Percentiles rank a stretch among this genome's conserved stretches.
These are phyloP conservation scores for Hydrotaea diabolus DNA, from an alignment of 2,888 invertebrate species.

Conservation along the genomic window DNA sequence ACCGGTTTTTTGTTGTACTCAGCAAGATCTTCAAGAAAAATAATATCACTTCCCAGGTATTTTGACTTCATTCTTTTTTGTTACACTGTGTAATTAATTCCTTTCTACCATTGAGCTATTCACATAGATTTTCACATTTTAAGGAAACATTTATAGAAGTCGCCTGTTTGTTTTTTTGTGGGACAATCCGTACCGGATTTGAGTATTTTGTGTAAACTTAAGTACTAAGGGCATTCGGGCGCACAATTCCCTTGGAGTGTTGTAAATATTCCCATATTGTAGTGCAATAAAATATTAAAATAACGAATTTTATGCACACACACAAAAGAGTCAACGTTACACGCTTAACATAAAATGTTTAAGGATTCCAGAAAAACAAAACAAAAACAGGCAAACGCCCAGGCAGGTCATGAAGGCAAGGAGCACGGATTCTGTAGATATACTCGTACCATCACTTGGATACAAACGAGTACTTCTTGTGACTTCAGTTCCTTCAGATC, in stretches of 20 bases:
- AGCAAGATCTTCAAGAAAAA: no score
- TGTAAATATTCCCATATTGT: conserved; percentile 6
- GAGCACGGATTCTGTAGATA: neutral
- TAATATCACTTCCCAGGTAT: no score
- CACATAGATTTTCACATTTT: no score
- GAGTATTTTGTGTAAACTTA: no score
- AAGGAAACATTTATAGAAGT: no score
- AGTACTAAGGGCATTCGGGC: neutral
- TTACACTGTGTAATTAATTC: no score
- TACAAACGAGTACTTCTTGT: neutral
- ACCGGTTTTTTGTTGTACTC: no score
- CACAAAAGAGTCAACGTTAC: neutral
- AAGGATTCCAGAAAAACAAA: neutral
- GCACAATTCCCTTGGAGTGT: neutral
- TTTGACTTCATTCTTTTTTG: no score
- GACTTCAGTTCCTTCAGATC: neutral
- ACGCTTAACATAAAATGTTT: neutral
- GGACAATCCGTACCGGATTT: no score
- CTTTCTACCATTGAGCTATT: no score
- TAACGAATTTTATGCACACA: neutral
- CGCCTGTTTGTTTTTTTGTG: no score
- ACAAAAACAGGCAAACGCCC: neutral
- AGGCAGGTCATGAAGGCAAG: neutral
- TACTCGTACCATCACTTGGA: no score
- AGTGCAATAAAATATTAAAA: conserved; percentile 16